Evolutionary conservation across 1,140 invertebrate genomes (phyloP).

Genomic region (Popillia japonica): DNA sequence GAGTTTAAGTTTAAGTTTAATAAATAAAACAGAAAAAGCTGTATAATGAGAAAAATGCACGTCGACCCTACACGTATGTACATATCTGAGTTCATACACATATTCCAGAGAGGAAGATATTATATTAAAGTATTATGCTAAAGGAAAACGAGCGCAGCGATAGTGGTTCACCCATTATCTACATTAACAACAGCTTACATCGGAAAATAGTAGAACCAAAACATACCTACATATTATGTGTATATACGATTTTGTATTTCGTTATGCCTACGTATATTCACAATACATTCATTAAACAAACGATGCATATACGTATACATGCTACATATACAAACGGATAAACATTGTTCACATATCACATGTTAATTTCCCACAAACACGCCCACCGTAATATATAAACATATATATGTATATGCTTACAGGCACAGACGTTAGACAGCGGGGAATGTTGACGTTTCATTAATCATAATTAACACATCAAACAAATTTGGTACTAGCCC

Average conservation of each 20-base stretch:
- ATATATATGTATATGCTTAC: background rate
- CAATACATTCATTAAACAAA: background rate
- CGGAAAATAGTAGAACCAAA: too few species aligned
- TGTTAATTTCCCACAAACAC: conserved; percentile 36
- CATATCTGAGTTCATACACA: too few species aligned
- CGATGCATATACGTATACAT: background rate
- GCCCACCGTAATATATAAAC: background rate
- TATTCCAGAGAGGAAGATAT: too few species aligned
- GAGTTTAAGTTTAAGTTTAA: too few species aligned
- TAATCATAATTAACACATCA: conserved; percentile 39
- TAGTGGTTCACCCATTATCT: background rate
- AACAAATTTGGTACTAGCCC: conserved; percentile 24
- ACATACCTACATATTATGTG: too few species aligned
- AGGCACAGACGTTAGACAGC: background rate
- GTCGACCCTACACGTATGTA: too few species aligned
- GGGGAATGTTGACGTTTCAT: conserved; percentile 38
- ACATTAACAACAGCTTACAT: background rate
- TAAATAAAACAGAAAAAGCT: too few species aligned
- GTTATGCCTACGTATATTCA: background rate
- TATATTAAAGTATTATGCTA: too few species aligned
- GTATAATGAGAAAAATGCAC: too few species aligned
- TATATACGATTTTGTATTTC: background rate
- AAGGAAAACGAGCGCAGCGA: too few species aligned
- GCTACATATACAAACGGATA: background rate
- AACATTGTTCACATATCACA: conserved; percentile 21